Conservation (phyloP, 2,113 vertebrate genomes). For the Ictalurus furcatus region DNA sequence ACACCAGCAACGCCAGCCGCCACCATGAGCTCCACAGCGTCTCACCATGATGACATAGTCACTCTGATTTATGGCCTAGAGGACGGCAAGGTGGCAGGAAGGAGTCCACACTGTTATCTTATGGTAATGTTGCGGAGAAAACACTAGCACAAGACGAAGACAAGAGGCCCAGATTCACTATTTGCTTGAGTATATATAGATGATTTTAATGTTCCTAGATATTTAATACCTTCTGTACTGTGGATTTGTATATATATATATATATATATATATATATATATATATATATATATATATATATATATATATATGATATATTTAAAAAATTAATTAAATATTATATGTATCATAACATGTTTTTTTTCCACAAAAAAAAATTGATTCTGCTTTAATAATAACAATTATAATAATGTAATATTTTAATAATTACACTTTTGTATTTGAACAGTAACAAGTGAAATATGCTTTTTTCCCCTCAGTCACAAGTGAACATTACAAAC, state of each 20-base stretch:
- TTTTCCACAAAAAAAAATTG: too few species aligned
- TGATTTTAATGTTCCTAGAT: background rate
- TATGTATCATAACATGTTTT: background rate
- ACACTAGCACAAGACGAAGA: slow-evolving; percentile 63
- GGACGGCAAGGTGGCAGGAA: slow-evolving; percentile 57
- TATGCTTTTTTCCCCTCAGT: background rate
- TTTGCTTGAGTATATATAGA: background rate
- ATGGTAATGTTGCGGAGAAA: slow-evolving; percentile 85
- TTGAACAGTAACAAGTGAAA: background rate
- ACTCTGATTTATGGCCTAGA: slow-evolving; percentile 93
- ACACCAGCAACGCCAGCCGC: slow-evolving; percentile 90
- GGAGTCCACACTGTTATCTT: slow-evolving; percentile 85
- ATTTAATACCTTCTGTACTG: background rate
- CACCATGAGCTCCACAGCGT: slow-evolving; percentile 85
- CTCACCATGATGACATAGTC: slow-evolving; percentile 94
- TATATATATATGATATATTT: too few species aligned
- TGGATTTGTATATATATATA: background rate
- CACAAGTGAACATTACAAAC: slow-evolving; percentile 9
- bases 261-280: background rate
- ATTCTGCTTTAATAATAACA: background rate
- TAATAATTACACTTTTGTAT: background rate
- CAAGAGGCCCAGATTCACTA: slow-evolving; percentile 11
- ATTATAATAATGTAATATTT: background rate
- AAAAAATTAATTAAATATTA: too few species aligned
- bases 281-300: background rate